These are phyloP conservation scores for Asteroscopus sphinx DNA, from an alignment of 2,888 invertebrate species.

Conservation along the genomic window DNA sequence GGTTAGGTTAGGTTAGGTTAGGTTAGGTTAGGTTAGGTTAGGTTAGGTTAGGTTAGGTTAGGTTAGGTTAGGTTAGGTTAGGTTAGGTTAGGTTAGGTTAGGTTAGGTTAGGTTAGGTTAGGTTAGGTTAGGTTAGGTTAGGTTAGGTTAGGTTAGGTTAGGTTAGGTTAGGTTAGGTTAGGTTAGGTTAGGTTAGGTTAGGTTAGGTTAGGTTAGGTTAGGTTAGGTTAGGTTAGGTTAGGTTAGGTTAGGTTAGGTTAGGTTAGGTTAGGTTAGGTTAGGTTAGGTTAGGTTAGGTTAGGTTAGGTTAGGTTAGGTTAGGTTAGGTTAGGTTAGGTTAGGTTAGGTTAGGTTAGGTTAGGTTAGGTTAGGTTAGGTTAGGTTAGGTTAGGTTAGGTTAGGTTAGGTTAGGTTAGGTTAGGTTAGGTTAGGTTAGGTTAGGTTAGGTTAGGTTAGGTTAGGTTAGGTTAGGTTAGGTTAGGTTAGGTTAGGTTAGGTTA, in stretches of 20 bases:
- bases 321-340: conserved; percentile 31
- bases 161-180: conserved; percentile 40
- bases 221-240: conserved; percentile 40
- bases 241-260: conserved; percentile 38
- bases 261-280: conserved; percentile 38
- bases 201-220: conserved; percentile 43
- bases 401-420: conserved; percentile 29
- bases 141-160: conserved; percentile 34
- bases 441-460: conserved; percentile 18
- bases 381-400: conserved; percentile 28
- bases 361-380: conserved; percentile 22
- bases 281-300: conserved; percentile 33
- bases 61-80: too few species aligned
- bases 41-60: too few species aligned
- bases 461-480: too few species aligned
- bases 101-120: too few species aligned
- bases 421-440: conserved; percentile 22
- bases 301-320: conserved; percentile 23
- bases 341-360: conserved; percentile 13
- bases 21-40: too few species aligned
- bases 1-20: too few species aligned
- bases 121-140: too few species aligned
- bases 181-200: conserved; percentile 43
- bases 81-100: too few species aligned
- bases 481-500: conserved; percentile 19